Percentiles rank a stretch among this genome's conserved stretches.
These are phyloP conservation scores for Chroicocephalus ridibundus DNA, from an alignment of 2,113 vertebrate genomes.

Conservation along the genomic window DNA sequence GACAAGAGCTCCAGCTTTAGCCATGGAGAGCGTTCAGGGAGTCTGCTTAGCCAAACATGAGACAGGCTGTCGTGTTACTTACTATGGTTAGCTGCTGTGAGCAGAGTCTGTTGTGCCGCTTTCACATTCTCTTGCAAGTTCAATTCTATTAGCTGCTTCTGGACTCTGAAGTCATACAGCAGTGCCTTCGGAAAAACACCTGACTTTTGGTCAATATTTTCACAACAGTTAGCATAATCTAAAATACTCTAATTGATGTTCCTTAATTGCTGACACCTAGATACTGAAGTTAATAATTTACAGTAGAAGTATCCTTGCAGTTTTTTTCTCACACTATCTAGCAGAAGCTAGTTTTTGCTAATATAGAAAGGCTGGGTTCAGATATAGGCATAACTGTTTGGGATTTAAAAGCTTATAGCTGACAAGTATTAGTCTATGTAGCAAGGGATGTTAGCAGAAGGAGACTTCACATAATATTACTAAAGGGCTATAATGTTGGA, in stretches of 20 bases:
- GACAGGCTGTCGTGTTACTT: neutral
- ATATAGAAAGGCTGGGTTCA: neutral
- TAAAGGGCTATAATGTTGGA: neutral
- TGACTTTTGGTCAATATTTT: neutral
- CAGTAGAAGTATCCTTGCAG: neutral
- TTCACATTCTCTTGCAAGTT: neutral
- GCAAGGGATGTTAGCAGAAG: neutral
- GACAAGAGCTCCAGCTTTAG: neutral
- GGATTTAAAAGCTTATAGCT: neutral
- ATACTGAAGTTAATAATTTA: neutral
- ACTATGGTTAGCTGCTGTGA: neutral
- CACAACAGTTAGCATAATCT: neutral
- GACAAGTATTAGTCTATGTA: neutral
- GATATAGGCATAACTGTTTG: neutral
- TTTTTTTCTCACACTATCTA: neutral
- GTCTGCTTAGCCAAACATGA: neutral
- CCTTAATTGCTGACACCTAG: neutral
- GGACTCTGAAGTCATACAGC: neutral
- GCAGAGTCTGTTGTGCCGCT: neutral
- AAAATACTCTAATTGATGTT: neutral
- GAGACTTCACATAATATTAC: neutral
- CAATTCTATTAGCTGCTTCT: neutral
- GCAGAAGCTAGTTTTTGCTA: neutral
- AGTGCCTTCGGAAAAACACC: neutral
- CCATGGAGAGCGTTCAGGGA: neutral